Conservation (phyloP, 2,113 vertebrate genomes). For the Fulmarus glacialis region DNA sequence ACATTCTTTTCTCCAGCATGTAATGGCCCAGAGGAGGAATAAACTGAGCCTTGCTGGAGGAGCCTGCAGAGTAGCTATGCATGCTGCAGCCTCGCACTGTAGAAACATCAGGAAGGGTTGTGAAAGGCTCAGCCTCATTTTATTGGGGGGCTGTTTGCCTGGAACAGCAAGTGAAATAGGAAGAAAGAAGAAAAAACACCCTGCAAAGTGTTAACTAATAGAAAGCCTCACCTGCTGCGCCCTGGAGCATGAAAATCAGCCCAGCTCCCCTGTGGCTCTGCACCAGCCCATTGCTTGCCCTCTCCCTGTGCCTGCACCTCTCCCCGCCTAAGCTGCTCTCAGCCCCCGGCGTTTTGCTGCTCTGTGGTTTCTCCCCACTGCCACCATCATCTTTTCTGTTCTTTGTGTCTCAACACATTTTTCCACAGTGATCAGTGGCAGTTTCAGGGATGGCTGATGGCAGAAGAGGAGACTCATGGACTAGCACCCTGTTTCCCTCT, state of each 20-base stretch:
- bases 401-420: not conserved
- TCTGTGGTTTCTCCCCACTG: not conserved
- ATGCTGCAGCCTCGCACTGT: rapidly evolving
- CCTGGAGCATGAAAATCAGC: not conserved
- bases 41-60: not conserved
- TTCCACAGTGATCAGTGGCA: not conserved
- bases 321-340: not conserved
- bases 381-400: not conserved
- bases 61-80: not conserved
- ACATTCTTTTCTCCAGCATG: conserved; percentile 57
- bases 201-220: not conserved
- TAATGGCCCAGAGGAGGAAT: conserved; percentile 61
- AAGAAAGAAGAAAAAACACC: not conserved
- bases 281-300: rapidly evolving
- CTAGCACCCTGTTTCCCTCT: not conserved
- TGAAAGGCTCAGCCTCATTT: not conserved
- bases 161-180: not conserved
- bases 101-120: not conserved
- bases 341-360: rapidly evolving
- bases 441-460: not conserved
- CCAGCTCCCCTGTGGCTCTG: rapidly evolving
- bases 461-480: not conserved
- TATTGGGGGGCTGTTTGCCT: not conserved
- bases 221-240: rapidly evolving
- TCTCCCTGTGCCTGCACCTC: not conserved